A percentile compares a stretch with the other conserved stretches of the same genome.
Evolutionary conservation across 2,797 vertebrate species (phyloP).

Genomic region (Pangasius larnaudii): DNA sequence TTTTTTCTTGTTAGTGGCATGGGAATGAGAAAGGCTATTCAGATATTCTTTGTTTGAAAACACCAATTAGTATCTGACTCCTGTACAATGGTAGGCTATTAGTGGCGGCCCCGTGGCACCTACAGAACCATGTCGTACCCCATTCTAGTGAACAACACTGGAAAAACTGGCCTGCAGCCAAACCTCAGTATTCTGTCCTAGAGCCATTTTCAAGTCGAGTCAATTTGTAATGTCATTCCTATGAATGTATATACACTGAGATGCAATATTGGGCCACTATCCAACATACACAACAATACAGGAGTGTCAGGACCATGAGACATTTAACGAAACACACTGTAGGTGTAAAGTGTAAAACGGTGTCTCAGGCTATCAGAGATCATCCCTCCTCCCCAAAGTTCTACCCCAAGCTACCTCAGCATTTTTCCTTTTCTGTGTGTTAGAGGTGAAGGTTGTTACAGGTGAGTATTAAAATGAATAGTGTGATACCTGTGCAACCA

Average conservation of each 20-base stretch:
- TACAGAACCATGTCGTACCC: conserved; percentile 4
- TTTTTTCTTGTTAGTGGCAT: background rate
- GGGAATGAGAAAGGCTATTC: background rate
- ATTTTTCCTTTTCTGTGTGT: too few relatives aligned
- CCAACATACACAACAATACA: background rate
- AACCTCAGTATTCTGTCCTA: background rate
- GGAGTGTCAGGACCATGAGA: background rate
- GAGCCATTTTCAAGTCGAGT: background rate
- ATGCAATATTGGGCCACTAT: too few relatives aligned
- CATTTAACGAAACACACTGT: background rate
- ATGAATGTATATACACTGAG: background rate
- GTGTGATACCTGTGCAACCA: background rate
- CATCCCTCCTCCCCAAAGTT: background rate
- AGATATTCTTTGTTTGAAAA: conserved; percentile 22
- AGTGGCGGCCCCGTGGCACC: conserved; percentile 4
- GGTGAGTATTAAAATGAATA: too few relatives aligned
- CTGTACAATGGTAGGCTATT: conserved; percentile 14
- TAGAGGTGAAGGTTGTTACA: too few relatives aligned
- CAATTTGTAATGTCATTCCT: background rate
- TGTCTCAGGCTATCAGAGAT: background rate
- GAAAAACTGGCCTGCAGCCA: background rate
- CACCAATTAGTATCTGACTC: conserved; percentile 22
- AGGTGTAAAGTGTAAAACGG: background rate
- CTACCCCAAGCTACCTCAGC: too few relatives aligned
- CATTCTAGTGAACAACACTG: background rate